Conservation (phyloP, 2,113 vertebrate species). For the Microcebus lehilahytsara region DNA sequence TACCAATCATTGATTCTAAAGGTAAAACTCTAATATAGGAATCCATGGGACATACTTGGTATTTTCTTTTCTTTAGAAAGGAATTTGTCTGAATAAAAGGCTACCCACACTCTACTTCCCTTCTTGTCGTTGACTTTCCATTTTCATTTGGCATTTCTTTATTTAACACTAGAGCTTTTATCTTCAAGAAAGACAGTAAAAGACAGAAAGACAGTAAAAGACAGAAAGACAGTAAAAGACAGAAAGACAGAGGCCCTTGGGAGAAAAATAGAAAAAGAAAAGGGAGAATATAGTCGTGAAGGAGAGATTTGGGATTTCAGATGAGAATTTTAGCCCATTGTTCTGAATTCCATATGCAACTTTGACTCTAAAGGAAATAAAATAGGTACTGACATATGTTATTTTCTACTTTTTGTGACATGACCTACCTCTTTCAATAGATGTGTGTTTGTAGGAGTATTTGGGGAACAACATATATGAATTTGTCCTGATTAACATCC, state of each 20-base stretch:
- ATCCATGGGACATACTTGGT: neutral
- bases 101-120: neutral
- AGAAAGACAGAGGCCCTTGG: neutral
- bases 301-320: neutral
- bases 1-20: neutral
- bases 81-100: neutral
- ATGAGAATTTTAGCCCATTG: neutral
- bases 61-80: neutral
- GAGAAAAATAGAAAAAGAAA: neutral
- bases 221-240: neutral
- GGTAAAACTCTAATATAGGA: neutral
- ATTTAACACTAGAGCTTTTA: neutral
- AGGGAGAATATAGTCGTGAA: neutral
- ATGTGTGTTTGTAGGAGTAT: neutral
- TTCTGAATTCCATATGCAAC: neutral
- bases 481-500: conserved; percentile 29
- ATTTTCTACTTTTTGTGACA: neutral
- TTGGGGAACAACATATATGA: neutral
- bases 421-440: conserved; percentile 3
- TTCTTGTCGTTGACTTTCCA: neutral
- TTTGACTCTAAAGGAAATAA: conserved; percentile 4
- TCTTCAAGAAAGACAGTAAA: neutral
- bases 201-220: neutral
- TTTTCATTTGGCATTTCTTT: neutral
- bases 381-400: neutral